Base-by-base conservation (phyloP, 2,888 invertebrate species). In the Drosophila borealis region DNA sequence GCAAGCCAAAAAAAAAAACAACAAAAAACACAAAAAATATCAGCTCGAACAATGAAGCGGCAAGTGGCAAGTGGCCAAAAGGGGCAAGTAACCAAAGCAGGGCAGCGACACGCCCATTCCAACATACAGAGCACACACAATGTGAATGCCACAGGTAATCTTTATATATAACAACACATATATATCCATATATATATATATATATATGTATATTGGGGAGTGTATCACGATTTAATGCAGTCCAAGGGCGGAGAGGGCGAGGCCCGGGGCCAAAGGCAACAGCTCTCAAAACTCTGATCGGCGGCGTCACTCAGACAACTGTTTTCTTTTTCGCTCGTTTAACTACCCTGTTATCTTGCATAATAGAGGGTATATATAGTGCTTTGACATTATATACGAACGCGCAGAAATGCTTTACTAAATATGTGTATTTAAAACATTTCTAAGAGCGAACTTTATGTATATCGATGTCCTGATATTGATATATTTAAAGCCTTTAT, bases 141-240 rank as follows among this genome's bases (percentile, higher is more conserved):
- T 79, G 65, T 70, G 76, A 72, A 74, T 80, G 77, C 63, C 61
- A 75, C 80, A 76, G 68, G 64, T 78, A 80, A 83, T 73, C 63
- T 44, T 42, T 50, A 71, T 46, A 62, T n/a, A 33, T 44, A 39
- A 19, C 19, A 19, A 51, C 8, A 61, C n/a, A 46, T 33, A 21
- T 41, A 37, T 71, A n/a, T 10, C 11, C 10, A 29, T 42, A 54
- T 61, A 60, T 36, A n/a, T 14, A 34, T 54, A 33, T 51, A 45
- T 53, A 45, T 34, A 44, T 55, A 54, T 13, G 10, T 29, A 33
- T 48, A 36, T 70, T 59, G 50, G 67, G 72, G 56, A 80, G 78
- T 83, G 81, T 64, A 60, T 61, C 46, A 56, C 55, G 66, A 25
- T 67, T 46, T 25, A 44, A 8, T 41, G 55, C 29, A 19, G 46